A percentile compares a stretch with the other conserved stretches of the same genome.
Conservation (phyloP, 1,140 invertebrate genomes). For the Drosophila persimilis region DNA sequence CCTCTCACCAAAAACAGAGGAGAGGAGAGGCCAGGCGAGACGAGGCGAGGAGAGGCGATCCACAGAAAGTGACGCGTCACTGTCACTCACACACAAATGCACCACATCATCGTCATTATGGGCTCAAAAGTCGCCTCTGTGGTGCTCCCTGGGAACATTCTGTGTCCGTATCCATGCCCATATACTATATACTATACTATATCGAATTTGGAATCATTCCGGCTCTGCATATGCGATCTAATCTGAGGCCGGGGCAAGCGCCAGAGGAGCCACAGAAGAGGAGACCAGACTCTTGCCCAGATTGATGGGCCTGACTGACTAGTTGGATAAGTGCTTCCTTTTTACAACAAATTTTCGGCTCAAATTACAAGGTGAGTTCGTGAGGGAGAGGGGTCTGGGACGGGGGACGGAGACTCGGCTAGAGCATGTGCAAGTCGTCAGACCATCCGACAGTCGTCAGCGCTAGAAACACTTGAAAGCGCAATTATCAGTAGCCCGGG, state of each 20-base stretch:
- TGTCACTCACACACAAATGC: conserved; percentile 79
- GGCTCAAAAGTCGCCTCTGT: conserved; percentile 37
- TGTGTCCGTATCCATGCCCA: conserved; percentile 3
- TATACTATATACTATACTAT: conserved; percentile 36
- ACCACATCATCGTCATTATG: conserved; percentile 72
- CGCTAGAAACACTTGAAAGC: conserved; percentile 66
- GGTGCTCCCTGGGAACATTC: conserved; percentile 69
- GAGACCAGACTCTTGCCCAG: conserved; percentile 22
- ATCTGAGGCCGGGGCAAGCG: conserved; percentile 58
- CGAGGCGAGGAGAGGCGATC: not conserved
- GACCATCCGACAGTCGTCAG: conserved; percentile 42
- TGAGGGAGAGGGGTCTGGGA: conserved; percentile 8
- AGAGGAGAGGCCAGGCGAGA: not conserved
- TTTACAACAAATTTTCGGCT: conserved; percentile 71
- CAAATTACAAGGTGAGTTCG: conserved; percentile 82
- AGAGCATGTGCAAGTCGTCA: conserved; percentile 77
- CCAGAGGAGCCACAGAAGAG: conserved; percentile 41
- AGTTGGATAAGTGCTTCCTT: conserved; percentile 82
- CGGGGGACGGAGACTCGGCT: not conserved
- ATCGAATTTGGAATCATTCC: conserved; percentile 42
- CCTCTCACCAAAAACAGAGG: conserved; percentile 45
- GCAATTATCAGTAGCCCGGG: conserved; percentile 74
- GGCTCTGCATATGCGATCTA: conserved; percentile 53
- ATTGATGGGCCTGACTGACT: conserved; percentile 70
- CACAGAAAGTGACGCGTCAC: conserved; percentile 80